Base-by-base conservation (phyloP, 2,797 vertebrate genomes). In the Hippocampus kuda region DNA sequence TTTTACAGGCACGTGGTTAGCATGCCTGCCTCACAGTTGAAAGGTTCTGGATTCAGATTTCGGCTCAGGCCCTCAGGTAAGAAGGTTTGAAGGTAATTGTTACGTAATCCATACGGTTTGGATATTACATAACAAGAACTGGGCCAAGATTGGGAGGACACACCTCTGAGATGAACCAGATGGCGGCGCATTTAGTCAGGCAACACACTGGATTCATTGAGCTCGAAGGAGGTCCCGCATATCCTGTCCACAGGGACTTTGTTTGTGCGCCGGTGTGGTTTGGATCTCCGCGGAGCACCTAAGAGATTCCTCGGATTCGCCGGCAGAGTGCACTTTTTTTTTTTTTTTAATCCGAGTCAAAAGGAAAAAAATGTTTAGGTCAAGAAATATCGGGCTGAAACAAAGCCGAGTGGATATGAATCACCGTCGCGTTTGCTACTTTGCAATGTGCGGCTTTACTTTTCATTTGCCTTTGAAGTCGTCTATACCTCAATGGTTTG, bases 121-220 rank as follows among this genome's bases (percentile, higher is more conserved):
- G 83, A 81, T 79, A 81, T 85, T 87, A 76, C 76, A 76, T 82
- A 84, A 86, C 15, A 26, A 69, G 68, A 67, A 75, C 11, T 5
- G 67, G 70, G 74, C 77, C 10, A 68, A 60, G 73, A 67, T 76
- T 81, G 62, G 66, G 68, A 59, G 70, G 79, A 83, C 70, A 64
- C 66, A 64, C 68, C 46, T 65, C 70, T 82, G 82, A 86, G 72
- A 83, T 68, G 69, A 84, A 85, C 74, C 83, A 88, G 85, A 86
- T 82, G 80, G 42, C 9, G 42, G 59, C 67, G 76, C 70, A n/a
- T 77, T 83, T 67, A 42, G 49, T 72, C 72, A 54, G 51, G 64
- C 51, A 83, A 82, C 77, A 82, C 74, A 83, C 71, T 77, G 81
- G 66, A 75, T 72, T 81, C 79, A 85, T 78, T 84, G 68, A 83